Base-by-base conservation (phyloP, 2,888 invertebrate species). In the Dicyrtoma fusca region DNA sequence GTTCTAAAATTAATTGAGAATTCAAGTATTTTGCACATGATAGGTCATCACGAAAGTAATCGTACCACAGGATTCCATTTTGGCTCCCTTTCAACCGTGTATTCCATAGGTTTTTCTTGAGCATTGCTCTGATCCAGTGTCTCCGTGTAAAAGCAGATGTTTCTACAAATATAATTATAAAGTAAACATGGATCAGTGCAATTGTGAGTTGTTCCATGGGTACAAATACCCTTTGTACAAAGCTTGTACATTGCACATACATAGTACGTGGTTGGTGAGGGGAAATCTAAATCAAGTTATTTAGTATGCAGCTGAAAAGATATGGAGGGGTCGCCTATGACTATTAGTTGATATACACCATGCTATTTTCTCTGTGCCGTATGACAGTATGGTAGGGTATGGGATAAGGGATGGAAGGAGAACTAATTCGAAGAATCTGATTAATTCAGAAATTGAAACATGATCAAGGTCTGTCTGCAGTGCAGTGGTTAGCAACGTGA, bases 381-480 rank as follows among this genome's bases (percentile, higher is more conserved):
- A n/a, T n/a, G n/a, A n/a, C n/a, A n/a, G n/a, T n/a, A n/a, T n/a
- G n/a, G n/a, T n/a, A n/a, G n/a, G n/a, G n/a, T n/a, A n/a, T n/a
- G n/a, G n/a, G n/a, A n/a, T n/a, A n/a, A n/a, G n/a, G n/a, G n/a
- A n/a, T n/a, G n/a, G n/a, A n/a, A n/a, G n/a, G n/a, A 45, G 26
- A 14, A 42, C 23, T 63, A 53, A 70, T 51, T 14, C 62, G 14
- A 1, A 11, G 63, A 62, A 70, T 70, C 51, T 70, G 70, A 70
- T 70, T 70, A 70, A 62, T 62, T 70, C 53, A 45, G 59, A 70
- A 62, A 62, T 53, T 42, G 62, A 70, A 70, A 53, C 66, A 68
- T 68, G 66, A 68, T 53, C 70, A 61, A 62, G 62, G 49, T 53
- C 62, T 47, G 34, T 62, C 70, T 62, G 63, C 70, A 70, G 14